Evolutionary conservation across 2,888 invertebrate species (phyloP).

Genomic region (Rutpela maculata): DNA sequence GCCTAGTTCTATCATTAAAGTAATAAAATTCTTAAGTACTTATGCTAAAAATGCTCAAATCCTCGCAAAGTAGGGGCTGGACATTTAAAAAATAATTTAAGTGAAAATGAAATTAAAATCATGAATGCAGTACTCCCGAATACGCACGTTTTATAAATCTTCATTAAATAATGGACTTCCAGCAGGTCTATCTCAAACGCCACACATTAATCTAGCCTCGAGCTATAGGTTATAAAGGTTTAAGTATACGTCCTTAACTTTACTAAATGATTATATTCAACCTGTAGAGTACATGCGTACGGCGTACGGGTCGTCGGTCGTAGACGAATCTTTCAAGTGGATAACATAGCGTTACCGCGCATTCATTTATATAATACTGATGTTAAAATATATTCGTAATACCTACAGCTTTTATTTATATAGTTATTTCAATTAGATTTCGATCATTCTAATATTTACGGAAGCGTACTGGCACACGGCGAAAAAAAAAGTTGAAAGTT

Average conservation of each 20-base stretch:
- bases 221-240: constrained; percentile 47
- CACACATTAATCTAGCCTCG: constrained; percentile 26
- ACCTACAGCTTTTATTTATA: background rate
- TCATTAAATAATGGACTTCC: constrained; percentile 7
- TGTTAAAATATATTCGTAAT: background rate
- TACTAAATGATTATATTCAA: constrained; percentile 36
- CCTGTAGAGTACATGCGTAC: constrained; percentile 12
- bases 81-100: no score
- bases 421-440: background rate
- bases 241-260: constrained; percentile 39
- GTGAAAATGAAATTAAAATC: background rate
- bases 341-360: background rate
- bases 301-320: background rate
- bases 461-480: no score
- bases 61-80: no score
- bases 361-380: background rate
- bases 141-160: constrained; percentile 15
- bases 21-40: no score
- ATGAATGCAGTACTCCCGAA: background rate
- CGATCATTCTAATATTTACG: no score
- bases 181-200: constrained; percentile 1
- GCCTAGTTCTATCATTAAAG: no score
- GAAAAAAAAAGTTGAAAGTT: no score
- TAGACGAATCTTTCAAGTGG: constrained; percentile 11
- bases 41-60: no score